Base-by-base conservation (phyloP, 1,140 invertebrate species). In the Harlomillsia oculata region DNA sequence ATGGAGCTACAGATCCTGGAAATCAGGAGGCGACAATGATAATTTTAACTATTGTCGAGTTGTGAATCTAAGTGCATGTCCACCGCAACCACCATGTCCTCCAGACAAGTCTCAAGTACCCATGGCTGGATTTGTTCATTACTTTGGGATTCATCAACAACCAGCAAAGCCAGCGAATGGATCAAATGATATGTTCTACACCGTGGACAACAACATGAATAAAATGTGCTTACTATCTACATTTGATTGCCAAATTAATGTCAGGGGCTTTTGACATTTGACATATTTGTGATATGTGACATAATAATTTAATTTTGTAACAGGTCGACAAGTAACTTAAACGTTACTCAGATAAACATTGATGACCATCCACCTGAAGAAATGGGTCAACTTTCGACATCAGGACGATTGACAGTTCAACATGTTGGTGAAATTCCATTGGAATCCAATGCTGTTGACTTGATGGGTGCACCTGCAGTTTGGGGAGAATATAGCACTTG, bases 1-100 rank as follows among this genome's bases (percentile, higher is more conserved):
- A 62, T 92, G 88, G 87, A 89, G 83, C 69, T 92, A 90, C 70
- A 48, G 36, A 53, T 64, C 11, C 40, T 65, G 20, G 56, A 65
- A 8, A 51, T 59, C 23, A 52, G 50, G 67, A 77, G 21, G 59
- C 72, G 63, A 76, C 68, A 64, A 72, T 20, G 69, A 68, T 40
- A 68, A n/a, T n/a, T n/a, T n/a, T n/a, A n/a, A 67, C 4, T 60
- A 36, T 37, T 57, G 65, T 37, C 60, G 62, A 43, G 53, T 64
- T 30, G 72, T 73, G 9, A 75, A 77, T 55, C 75, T 80, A 56
- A 66, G n/a, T n/a, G n/a, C 75, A 2, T 66, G 74, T 14, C 69
- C 71, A n/a, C 78, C 78, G 21, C 49, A 32, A 51, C 40, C 40
- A 20, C 40, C 40, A 43, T 20, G 11, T 43, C 40, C 40, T 9